These are phyloP conservation scores for Apodemus speciosus DNA, from an alignment of 2,113 vertebrate species.

Conservation along the genomic window DNA sequence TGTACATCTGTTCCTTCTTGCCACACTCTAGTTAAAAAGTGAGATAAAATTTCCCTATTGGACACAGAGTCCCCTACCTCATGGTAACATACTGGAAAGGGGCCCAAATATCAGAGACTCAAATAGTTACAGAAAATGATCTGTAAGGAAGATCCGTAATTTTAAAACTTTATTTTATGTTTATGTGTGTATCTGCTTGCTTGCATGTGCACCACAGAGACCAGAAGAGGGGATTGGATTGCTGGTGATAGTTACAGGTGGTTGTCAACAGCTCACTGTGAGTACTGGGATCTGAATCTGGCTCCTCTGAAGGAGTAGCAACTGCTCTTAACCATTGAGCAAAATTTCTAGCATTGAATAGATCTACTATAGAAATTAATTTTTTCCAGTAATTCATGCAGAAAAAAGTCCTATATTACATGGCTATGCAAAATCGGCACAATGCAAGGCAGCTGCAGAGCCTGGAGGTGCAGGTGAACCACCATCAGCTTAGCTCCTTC, in stretches of 20 bases:
- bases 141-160: conserved; percentile 6
- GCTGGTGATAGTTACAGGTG: background rate
- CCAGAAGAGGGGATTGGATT: background rate
- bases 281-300: background rate
- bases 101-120: conserved; percentile 32
- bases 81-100: conserved; percentile 5
- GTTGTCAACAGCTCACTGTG: background rate
- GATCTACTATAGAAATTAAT: conserved; percentile 3
- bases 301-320: background rate
- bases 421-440: background rate
- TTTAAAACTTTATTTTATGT: background rate
- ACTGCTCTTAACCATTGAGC: background rate
- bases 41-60: conserved; percentile 42
- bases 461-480: conserved; percentile 52
- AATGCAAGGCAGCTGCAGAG: background rate
- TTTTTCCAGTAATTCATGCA: conserved; percentile 33
- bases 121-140: conserved; percentile 38
- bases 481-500: background rate
- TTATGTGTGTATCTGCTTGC: background rate
- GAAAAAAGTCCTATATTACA: background rate
- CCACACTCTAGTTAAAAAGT: background rate
- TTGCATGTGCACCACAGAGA: background rate
- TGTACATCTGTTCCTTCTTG: background rate
- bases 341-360: background rate
- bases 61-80: background rate